Evolutionary conservation across 2,113 vertebrate species (phyloP), one percentile per base, ranked within the genome.

Genomic region (Oryzias woworae): DNA sequence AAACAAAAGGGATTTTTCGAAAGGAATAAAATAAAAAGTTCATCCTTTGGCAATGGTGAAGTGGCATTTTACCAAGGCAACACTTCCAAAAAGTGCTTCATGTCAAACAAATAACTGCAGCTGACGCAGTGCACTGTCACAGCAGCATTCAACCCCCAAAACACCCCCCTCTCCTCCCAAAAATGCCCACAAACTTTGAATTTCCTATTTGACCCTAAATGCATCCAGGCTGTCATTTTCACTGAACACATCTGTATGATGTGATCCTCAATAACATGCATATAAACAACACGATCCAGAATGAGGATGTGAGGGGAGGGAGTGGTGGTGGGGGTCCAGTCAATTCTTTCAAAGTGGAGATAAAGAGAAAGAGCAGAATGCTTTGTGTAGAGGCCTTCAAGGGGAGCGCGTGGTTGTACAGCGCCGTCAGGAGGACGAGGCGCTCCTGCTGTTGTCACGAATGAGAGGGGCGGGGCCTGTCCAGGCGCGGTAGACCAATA

Each of bases 401-500:
- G 66, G 61, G 36, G 23, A 55, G 15, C 23, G 53, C 0, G 62
- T 41, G 65, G 58, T 3, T 18, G 63, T 28, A 67, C 71, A 26
- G 81, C 68, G 87, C 53, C 10, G 36, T 96, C 91, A 95, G 74
- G 90, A 93, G 31, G 83, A 85, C 60, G 92, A 67, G 50, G 80
- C 82, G 69, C 87, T 94, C 87, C 94, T 96, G 61, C 93, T 87
- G 77, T 92, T 90, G 53, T 82, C 79, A 76, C 82, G 86, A 55
- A 94, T 76, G 41, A 86, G 63, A 56, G 89, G 87, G 44, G 63
- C 47, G 22, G 89, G 88, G 65, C 88, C 78, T 4, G 88, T 94
- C 97, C 97, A 99, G 53, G 91, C 94, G 48, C 84, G 91, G 69
- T 89, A 91, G 54, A 94, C 80, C 62, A 99, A 82, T 52, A 92